Percentiles rank a stretch among this genome's conserved stretches.
These are phyloP conservation scores for Myiopsitta monachus DNA, from an alignment of 2,113 vertebrate species.

Conservation along the genomic window DNA sequence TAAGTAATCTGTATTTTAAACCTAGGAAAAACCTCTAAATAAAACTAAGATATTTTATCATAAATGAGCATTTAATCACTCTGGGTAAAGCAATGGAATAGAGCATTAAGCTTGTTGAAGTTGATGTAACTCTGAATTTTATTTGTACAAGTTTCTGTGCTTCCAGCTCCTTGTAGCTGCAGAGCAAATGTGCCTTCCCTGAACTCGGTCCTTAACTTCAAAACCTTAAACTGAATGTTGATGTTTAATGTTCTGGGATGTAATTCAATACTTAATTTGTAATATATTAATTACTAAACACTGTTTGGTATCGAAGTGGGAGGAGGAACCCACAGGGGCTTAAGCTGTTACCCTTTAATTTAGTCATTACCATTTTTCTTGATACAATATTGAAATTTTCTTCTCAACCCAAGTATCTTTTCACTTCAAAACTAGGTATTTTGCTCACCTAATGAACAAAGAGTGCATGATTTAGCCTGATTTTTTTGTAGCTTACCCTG, in stretches of 20 bases:
- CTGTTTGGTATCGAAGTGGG: background rate
- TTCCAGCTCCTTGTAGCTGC: background rate
- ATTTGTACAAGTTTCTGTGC: background rate
- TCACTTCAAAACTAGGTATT: background rate
- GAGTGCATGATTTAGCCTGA: background rate
- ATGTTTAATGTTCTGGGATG: background rate
- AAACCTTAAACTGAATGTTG: background rate
- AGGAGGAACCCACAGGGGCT: background rate
- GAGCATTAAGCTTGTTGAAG: background rate
- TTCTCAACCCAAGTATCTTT: background rate
- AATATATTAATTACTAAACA: background rate
- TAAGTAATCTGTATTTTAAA: background rate
- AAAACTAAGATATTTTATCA: background rate
- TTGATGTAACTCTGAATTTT: background rate
- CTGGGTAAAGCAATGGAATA: background rate
- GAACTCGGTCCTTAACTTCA: no score
- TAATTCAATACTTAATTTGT: background rate
- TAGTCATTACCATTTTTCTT: background rate
- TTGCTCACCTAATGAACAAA: background rate
- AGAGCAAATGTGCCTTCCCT: background rate
- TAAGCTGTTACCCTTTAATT: background rate
- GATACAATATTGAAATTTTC: background rate
- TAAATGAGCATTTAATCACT: background rate
- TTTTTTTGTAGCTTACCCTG: background rate
- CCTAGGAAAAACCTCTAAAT: background rate